These are phyloP conservation scores for Heliopora coerulea DNA, from an alignment of 92 coral and sea anemone species.

Conservation along the genomic window DNA sequence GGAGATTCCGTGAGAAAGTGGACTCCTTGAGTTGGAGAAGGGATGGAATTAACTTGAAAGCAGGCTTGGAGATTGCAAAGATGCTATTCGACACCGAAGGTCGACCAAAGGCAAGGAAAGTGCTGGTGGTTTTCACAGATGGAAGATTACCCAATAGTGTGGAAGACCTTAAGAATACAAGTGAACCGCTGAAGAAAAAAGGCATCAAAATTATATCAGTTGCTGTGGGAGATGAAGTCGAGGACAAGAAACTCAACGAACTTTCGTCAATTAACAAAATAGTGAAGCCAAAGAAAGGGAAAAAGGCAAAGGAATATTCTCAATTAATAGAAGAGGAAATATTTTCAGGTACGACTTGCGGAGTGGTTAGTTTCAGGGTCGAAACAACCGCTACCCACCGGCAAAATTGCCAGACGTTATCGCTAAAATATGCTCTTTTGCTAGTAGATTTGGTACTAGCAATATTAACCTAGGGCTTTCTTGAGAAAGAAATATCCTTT, in stretches of 20 bases:
- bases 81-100: slow-evolving; percentile 59
- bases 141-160: slow-evolving; percentile 56
- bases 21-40: slow-evolving; percentile 52
- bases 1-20: slow-evolving; percentile 15
- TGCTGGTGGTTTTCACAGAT: slow-evolving; percentile 83
- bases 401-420: no score
- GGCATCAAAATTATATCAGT: slow-evolving; percentile 68
- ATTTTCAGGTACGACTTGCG: slow-evolving; percentile 3
- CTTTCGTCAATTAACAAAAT: slow-evolving; percentile 9
- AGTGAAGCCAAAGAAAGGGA: background rate
- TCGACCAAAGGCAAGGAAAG: slow-evolving; percentile 69
- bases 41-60: slow-evolving; percentile 63
- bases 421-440: no score
- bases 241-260: slow-evolving; percentile 10
- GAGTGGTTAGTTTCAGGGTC: slow-evolving; percentile 1
- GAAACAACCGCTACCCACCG: no score
- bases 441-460: no score
- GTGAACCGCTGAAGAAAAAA: slow-evolving; percentile 57
- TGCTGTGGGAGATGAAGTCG: slow-evolving; percentile 62
- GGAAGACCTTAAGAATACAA: slow-evolving; percentile 52
- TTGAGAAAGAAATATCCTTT: no score
- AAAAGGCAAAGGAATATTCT: background rate
- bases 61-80: slow-evolving; percentile 63
- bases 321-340: slow-evolving; percentile 10
- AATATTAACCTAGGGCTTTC: no score